Percentiles rank a stretch among this genome's conserved stretches.
Evolutionary conservation across 2,113 vertebrate genomes (phyloP).

Genomic region (Piprites chloris): DNA sequence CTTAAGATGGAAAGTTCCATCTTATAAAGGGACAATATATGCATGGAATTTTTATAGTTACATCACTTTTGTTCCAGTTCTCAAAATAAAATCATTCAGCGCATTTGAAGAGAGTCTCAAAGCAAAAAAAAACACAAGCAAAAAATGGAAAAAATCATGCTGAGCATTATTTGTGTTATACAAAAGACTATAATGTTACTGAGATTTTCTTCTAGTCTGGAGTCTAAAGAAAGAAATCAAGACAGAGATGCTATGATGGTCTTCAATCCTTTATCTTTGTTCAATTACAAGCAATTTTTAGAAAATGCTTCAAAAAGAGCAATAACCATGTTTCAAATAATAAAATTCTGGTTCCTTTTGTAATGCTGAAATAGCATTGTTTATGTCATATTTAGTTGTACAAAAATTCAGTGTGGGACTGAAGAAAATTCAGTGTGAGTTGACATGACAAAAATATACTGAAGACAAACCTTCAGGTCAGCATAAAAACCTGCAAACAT

Average conservation of each 20-base stretch:
- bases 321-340: not conserved
- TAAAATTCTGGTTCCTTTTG: not conserved
- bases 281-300: not conserved
- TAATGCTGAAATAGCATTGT: not conserved
- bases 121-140: not conserved
- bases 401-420: not conserved
- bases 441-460: not conserved
- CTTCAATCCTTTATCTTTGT: not conserved
- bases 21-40: not conserved
- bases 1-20: not conserved
- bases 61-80: conserved; percentile 5
- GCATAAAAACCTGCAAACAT: not conserved
- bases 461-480: not conserved
- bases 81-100: conserved; percentile 4
- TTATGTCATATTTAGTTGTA: not conserved
- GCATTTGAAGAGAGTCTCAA: not conserved
- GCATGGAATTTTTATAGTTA: not conserved
- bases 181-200: not conserved
- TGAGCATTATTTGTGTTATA: not conserved
- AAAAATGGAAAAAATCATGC: not conserved
- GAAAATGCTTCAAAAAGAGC: not conserved
- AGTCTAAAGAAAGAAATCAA: not conserved
- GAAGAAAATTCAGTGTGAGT: not conserved
- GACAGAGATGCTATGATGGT: not conserved
- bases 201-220: not conserved